Evolutionary conservation across 2,113 vertebrate species (phyloP).

Genomic region (Coregonus clupeaformis): DNA sequence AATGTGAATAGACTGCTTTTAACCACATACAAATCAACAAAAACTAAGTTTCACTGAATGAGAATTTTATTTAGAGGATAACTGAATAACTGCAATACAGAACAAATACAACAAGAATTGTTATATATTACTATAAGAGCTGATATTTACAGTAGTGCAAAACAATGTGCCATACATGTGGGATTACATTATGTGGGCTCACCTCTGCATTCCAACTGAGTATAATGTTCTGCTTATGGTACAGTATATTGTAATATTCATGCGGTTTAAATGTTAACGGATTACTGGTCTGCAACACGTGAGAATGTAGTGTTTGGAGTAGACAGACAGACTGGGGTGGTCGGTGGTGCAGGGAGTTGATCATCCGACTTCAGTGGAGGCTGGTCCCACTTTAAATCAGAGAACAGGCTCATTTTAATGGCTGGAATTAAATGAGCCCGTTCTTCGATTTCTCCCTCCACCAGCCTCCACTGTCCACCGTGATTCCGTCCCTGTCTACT

Average conservation of each 20-base stretch:
- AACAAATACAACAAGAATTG: conserved; percentile 32
- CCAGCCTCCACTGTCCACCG: too few relatives aligned
- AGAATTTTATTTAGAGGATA: conserved; percentile 44
- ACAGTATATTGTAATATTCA: conserved; percentile 3
- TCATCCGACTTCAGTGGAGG: too few relatives aligned
- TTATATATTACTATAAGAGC: conserved; percentile 42
- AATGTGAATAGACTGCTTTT: not conserved
- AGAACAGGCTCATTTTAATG: too few relatives aligned
- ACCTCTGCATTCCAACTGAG: not conserved
- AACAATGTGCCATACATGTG: conserved; percentile 6
- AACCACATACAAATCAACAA: not conserved
- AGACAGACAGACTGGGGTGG: not conserved
- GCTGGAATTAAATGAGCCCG: too few relatives aligned
- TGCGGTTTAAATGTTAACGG: conserved; percentile 22
- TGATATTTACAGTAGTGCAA: conserved; percentile 60
- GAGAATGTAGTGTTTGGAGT: conserved; percentile 6
- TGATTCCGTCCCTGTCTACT: not conserved
- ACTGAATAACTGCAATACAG: conserved; percentile 51
- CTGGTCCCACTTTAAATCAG: too few relatives aligned
- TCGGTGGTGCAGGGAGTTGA: too few relatives aligned
- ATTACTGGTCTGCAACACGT: conserved; percentile 18
- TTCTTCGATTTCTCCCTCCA: too few relatives aligned
- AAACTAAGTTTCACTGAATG: not conserved
- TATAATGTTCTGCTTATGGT: too few relatives aligned
- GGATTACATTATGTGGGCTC: not conserved